A percentile compares a stretch with the other conserved stretches of the same genome.
These are phyloP conservation scores for Trilocha varians DNA, from an alignment of 2,888 invertebrate species.

Conservation along the genomic window DNA sequence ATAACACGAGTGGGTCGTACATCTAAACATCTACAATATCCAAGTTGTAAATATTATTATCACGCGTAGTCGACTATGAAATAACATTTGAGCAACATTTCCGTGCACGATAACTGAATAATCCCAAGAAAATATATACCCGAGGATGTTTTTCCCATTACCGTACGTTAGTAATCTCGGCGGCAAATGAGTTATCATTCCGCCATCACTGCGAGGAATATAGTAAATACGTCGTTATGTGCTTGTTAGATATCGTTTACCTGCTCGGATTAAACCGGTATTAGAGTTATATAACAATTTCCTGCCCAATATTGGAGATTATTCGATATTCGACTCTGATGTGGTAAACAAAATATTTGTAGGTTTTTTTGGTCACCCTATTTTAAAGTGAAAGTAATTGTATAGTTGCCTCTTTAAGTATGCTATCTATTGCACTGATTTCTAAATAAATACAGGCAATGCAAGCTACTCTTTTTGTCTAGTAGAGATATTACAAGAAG, in stretches of 20 bases:
- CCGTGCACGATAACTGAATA: constrained; percentile 6
- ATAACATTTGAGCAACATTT: constrained; percentile 6
- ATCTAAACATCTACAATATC: no score
- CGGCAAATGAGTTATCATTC: constrained; percentile 44
- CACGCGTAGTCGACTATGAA: neutral
- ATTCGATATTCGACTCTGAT: no score
- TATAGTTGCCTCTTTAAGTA: no score
- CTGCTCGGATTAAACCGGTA: constrained; percentile 7
- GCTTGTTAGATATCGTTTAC: constrained; percentile 23
- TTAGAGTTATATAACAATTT: neutral
- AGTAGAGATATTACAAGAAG: no score
- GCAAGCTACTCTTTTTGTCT: no score
- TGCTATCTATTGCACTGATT: no score
- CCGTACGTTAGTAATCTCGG: constrained; percentile 26
- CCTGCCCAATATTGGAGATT: neutral
- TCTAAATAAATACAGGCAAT: no score
- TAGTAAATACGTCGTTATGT: constrained; percentile 34
- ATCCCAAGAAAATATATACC: constrained; percentile 15
- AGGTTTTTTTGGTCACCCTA: no score
- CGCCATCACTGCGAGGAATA: constrained; percentile 29
- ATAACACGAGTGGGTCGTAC: no score
- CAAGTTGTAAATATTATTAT: no score
- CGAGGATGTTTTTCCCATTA: constrained; percentile 38
- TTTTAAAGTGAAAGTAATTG: no score
- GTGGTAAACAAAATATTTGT: no score